Evolutionary conservation across 2,113 vertebrate genomes (phyloP).

Genomic region (Echinops telfairi): DNA sequence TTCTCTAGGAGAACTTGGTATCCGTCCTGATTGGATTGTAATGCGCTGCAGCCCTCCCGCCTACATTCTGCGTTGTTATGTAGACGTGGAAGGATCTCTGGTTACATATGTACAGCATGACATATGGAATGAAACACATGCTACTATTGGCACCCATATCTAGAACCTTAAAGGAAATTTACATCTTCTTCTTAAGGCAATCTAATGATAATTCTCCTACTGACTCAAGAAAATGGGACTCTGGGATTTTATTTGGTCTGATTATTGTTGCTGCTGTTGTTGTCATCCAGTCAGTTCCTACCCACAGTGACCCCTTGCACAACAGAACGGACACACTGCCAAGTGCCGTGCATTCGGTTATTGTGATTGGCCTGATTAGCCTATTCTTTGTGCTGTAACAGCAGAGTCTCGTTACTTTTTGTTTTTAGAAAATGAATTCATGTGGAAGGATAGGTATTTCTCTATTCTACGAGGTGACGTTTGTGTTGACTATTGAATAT

Average conservation of each 20-base stretch:
- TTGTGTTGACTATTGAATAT: neutral
- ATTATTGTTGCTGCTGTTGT: neutral
- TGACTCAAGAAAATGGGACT: slow-evolving; percentile 27
- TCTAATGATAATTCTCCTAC: neutral
- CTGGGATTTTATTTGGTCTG: neutral
- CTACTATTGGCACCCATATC: neutral
- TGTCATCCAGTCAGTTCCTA: too few relatives aligned
- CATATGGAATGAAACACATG: neutral
- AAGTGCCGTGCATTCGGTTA: too few relatives aligned
- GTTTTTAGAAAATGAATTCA: too few relatives aligned
- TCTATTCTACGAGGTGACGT: neutral
- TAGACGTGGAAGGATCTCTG: neutral
- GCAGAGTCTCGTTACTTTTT: too few relatives aligned
- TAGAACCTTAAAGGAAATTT: neutral
- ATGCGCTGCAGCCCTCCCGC: neutral
- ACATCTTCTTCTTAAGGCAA: neutral
- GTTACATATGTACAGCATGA: neutral
- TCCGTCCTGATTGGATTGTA: neutral
- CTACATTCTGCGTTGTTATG: neutral
- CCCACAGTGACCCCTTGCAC: too few relatives aligned
- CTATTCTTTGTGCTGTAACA: too few relatives aligned
- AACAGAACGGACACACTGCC: too few relatives aligned
- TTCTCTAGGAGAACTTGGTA: neutral
- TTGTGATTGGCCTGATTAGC: too few relatives aligned
- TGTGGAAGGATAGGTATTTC: neutral